Evolutionary conservation across 2,113 vertebrate genomes (phyloP), one percentile per base, ranked within the genome.

Genomic region (Pao palembangensis): DNA sequence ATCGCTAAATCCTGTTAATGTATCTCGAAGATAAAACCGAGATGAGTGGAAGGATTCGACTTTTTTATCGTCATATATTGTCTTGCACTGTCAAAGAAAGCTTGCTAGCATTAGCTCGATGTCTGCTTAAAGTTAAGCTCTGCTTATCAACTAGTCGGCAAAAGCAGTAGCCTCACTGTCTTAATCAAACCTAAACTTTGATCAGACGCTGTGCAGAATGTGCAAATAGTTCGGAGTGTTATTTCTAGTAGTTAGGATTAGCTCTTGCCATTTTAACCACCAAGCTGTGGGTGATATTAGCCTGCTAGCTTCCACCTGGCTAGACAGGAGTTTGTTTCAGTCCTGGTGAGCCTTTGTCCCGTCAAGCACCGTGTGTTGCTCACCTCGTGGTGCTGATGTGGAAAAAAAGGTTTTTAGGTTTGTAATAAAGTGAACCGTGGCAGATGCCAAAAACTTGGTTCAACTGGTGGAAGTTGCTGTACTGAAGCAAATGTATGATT

Each of bases 341-440:
- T 69, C 65, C 56, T 21, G 49, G 62, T 41, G 44, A 72, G 67
- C 76, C 87, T 90, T 90, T 86, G 87, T 90, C 84, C 74, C 78
- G 80, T 77, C 75, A 82, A 34, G 15, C 50, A 66, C 57, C 62
- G 34, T 15, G 64, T 67, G 19, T 67, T 60, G 47, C 56, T 44
- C 59, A 42, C 64, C 73, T 58, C 67, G 70, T 78, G 76, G 2
- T 69, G 56, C 51, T 63, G 64, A 44, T 57, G 31, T 44, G 62
- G 25, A 25, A 15, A 61, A 56, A 60, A 21, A 51, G 14, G 1
- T 18, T 18, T 19, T 42, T 6, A 17, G 23, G 19, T 8, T 20
- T 8, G 12, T 3, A 13, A n/a, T 16, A 14, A 47, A n/a, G 11
- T 23, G 21, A 15, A 5, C 25, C 8, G 16, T 38, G 23, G 3